Conservation (phyloP, 1,140 invertebrate species). For the Paraescarpia echinospica region DNA sequence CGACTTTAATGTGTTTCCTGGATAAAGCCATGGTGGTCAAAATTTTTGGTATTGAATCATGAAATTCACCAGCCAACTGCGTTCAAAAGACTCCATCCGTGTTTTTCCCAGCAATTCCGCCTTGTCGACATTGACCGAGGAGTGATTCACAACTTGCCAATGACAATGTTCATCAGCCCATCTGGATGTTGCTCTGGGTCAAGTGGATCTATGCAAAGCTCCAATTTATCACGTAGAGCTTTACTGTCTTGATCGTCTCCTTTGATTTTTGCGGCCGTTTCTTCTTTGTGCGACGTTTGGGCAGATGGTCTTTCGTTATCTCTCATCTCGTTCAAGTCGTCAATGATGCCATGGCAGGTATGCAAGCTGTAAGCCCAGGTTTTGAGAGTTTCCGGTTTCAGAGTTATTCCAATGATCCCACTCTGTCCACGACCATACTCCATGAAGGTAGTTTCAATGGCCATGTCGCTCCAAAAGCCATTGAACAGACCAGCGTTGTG, state of each 20-base stretch:
- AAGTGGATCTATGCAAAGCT: conserved; percentile 14
- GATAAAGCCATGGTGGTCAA: conserved; percentile 2
- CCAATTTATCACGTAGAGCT: background rate
- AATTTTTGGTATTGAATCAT: background rate
- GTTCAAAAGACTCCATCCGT: background rate
- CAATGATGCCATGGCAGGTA: too few relatives aligned
- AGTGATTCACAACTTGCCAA: too few relatives aligned
- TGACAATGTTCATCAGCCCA: too few relatives aligned
- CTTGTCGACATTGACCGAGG: conserved; percentile 9
- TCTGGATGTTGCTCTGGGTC: too few relatives aligned
- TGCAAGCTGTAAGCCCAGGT: conserved; percentile 24
- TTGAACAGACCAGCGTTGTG: too few relatives aligned
- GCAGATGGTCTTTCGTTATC: too few relatives aligned
- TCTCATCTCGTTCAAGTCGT: too few relatives aligned
- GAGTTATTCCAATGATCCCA: too few relatives aligned
- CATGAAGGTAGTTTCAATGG: too few relatives aligned
- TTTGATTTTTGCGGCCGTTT: background rate
- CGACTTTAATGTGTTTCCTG: conserved; percentile 10
- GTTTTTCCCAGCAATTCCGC: background rate
- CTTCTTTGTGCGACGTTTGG: too few relatives aligned
- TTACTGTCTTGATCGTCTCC: background rate
- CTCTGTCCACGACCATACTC: too few relatives aligned
- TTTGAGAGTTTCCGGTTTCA: conserved; percentile 19
- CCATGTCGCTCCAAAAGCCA: too few relatives aligned
- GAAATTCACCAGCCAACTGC: conserved; percentile 1